Evolutionary conservation across 2,113 vertebrate genomes (phyloP), one percentile per base, ranked within the genome.

Genomic region (Oophaga pumilio): DNA sequence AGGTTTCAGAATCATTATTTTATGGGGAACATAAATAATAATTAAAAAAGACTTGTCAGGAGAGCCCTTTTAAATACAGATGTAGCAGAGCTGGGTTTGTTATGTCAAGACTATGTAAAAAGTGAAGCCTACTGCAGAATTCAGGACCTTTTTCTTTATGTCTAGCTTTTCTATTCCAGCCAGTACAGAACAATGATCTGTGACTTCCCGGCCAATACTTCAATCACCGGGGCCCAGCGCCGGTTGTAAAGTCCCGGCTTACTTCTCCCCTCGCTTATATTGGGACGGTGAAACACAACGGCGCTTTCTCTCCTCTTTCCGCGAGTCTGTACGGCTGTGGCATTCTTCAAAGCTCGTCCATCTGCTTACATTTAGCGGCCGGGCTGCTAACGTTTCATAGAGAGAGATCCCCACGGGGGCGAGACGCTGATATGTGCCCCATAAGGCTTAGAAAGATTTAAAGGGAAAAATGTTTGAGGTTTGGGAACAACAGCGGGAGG

Each of bases 351-450:
- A 88, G 86, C 59, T 0, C 49, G 3, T 76, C 52, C 86, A 88
- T 88, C 86, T 88, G 86, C 86, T 88, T 83, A 56, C 80, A 82
- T 88, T 88, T 88, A 88, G 80, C 64, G 68, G 69, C 69, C 17
- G 66, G 50, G 57, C 86, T 76, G 68, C 86, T 74, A 82, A 52
- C 78, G 15, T 82, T 87, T 87, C 78, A 82, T 50, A 49, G 86
- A 53, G 86, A 53, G 69, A 64, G 86, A 59, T 76, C 86, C 80
- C 80, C 24, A 76, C 59, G 71, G 69, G 33, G 86, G 86, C 49
- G 80, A 83, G n/a, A 76, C 86, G 71, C 43, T 74, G 69, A 76
- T 83, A 76, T 68, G 69, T 56, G 86, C 80, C 86, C 57, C 80
- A 76, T 20, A 83, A 52, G 86, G 86, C 71, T 88, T 62, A 76